Evolutionary conservation across 2,113 vertebrate species (phyloP).

Genomic region (Tachycineta bicolor): DNA sequence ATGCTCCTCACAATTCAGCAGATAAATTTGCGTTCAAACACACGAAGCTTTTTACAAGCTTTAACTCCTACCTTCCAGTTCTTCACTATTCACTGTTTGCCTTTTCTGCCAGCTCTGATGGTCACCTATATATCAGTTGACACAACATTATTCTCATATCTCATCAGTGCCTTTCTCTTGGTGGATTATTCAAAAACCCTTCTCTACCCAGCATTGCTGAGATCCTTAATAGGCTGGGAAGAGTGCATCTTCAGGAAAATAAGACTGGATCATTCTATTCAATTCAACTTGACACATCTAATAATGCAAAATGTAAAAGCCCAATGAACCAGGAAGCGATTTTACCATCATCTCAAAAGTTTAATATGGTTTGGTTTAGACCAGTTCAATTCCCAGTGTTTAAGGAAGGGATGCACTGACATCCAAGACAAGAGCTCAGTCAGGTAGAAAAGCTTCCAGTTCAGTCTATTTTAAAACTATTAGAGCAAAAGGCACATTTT

Average conservation of each 20-base stretch:
- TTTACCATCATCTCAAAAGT: not conserved
- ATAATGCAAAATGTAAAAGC: not conserved
- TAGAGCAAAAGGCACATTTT: not conserved
- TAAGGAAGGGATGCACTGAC: not conserved
- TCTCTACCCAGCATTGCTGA: not conserved
- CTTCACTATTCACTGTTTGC: not conserved
- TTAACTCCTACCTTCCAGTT: not conserved
- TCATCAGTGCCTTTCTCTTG: not conserved
- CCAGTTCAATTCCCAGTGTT: not conserved
- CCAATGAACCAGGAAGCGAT: not conserved
- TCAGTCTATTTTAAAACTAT: not conserved
- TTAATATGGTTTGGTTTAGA: not conserved
- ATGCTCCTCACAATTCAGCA: not conserved
- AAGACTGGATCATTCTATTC: not conserved
- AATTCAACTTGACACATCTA: not conserved
- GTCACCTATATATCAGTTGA: not conserved
- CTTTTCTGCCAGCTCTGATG: not conserved
- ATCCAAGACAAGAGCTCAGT: not conserved
- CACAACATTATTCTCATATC: not conserved
- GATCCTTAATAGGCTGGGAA: not conserved
- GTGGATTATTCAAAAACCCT: not conserved
- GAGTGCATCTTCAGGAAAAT: not conserved
- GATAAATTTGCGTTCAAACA: not conserved
- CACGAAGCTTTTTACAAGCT: not conserved
- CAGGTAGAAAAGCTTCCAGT: not conserved